Conservation (phyloP, 2,113 vertebrate species). For the Scolopax mira region DNA sequence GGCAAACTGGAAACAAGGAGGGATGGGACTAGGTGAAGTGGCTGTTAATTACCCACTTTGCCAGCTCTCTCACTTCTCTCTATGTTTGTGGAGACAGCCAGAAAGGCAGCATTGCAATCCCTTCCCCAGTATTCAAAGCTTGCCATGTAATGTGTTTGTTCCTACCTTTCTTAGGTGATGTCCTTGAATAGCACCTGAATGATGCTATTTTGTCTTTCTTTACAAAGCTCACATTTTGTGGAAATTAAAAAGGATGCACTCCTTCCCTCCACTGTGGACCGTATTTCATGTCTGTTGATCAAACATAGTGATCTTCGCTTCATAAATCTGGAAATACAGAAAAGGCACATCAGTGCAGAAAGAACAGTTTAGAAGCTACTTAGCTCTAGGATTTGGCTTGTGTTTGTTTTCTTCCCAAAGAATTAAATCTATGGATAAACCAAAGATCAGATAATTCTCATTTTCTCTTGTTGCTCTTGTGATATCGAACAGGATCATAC, state of each 20-base stretch:
- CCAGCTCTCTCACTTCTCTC: not conserved
- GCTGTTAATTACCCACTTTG: not conserved
- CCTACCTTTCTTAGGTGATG: not conserved
- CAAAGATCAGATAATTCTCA: not conserved
- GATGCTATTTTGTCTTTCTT: not conserved
- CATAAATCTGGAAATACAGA: not conserved
- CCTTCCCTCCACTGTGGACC: accelerated
- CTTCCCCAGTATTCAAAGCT: not conserved
- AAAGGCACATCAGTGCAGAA: not conserved
- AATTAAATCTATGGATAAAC: not conserved
- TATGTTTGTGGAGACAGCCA: not conserved
- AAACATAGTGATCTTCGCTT: not conserved
- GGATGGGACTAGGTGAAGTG: not conserved
- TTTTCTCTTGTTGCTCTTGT: not conserved
- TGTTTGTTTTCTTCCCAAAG: not conserved
- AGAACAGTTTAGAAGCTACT: not conserved
- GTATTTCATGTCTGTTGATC: not conserved
- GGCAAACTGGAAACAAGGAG: not conserved
- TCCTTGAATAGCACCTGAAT: not conserved
- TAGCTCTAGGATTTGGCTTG: not conserved
- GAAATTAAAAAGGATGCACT: not conserved
- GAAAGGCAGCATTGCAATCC: not conserved
- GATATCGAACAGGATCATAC: not conserved
- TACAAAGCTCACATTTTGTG: not conserved
- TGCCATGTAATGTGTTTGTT: not conserved